Conservation (phyloP, 92 coral and sea anemone species). For the Palythoa caribaeorum region DNA sequence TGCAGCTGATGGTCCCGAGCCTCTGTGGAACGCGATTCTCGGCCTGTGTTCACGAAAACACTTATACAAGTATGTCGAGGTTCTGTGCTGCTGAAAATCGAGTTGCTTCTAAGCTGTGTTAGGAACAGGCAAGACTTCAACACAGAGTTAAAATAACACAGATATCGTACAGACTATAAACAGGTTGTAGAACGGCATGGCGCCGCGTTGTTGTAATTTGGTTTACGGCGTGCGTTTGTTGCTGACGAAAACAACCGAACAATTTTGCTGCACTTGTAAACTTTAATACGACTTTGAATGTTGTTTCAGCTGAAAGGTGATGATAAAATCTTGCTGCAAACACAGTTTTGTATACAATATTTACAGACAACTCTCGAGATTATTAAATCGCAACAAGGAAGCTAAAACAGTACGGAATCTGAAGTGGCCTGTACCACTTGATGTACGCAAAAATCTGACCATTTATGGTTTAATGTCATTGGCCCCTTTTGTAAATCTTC, state of each 20-base stretch:
- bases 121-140: background rate
- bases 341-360: no score
- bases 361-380: background rate
- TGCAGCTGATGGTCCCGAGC: constrained; percentile 75
- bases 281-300: background rate
- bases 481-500: background rate
- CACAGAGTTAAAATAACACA: background rate
- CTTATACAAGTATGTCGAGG: constrained; percentile 83
- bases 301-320: constrained; percentile 41
- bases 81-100: constrained; percentile 24
- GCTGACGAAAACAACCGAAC: background rate
- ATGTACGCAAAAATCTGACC: background rate
- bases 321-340: background rate
- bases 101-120: background rate
- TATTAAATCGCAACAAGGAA: background rate
- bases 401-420: background rate
- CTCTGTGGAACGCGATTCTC: constrained; percentile 81
- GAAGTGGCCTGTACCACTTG: background rate
- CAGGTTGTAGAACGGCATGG: constrained; percentile 43
- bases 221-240: background rate
- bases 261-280: background rate
- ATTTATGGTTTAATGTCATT: background rate
- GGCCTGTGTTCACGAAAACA: constrained; percentile 83
- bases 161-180: background rate
- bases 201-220: background rate